Percentiles rank a stretch among this genome's conserved stretches.
Conservation (phyloP, 2,888 invertebrate genomes). For the Rhamphomyia laevipes region DNA sequence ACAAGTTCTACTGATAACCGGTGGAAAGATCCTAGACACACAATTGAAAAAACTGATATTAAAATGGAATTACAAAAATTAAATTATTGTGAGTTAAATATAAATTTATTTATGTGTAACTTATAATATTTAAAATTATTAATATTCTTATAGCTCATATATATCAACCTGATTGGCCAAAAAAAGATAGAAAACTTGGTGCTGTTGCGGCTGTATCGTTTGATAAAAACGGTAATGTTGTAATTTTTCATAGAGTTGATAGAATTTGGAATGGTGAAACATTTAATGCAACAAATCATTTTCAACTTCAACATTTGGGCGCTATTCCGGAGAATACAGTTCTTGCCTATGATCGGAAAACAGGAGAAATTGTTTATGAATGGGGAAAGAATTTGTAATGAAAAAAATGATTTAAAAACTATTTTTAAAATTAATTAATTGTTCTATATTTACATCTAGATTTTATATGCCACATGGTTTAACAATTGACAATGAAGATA, state of each 20-base stretch:
- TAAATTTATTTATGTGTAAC: neutral
- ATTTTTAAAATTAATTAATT: constrained; percentile 1
- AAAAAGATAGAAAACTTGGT: constrained; percentile 44
- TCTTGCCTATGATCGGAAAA: constrained; percentile 47
- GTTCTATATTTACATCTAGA: constrained; percentile 33
- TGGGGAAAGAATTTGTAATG: constrained; percentile 62
- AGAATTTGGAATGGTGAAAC: constrained; percentile 50
- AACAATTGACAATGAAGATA: constrained; percentile 59
- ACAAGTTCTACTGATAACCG: constrained; percentile 21
- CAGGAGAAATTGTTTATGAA: constrained; percentile 47
- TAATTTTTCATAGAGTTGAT: constrained; percentile 70
- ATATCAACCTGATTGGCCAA: constrained; percentile 47
- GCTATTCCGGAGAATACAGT: constrained; percentile 54
- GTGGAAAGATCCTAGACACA: constrained; percentile 27
- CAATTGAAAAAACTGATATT: constrained; percentile 24
- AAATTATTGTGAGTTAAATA: constrained; percentile 25
- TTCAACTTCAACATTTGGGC: constrained; percentile 41
- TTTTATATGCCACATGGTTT: constrained; percentile 82
- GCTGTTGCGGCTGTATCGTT: constrained; percentile 73
- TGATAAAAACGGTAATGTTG: constrained; percentile 57
- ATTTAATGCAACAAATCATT: constrained; percentile 47
- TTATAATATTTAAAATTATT: too few relatives aligned
- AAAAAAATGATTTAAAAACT: neutral
- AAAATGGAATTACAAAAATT: constrained; percentile 32
- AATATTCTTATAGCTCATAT: constrained; percentile 38